Conservation (phyloP, 2,888 invertebrate genomes). For the Diploptera punctata region DNA sequence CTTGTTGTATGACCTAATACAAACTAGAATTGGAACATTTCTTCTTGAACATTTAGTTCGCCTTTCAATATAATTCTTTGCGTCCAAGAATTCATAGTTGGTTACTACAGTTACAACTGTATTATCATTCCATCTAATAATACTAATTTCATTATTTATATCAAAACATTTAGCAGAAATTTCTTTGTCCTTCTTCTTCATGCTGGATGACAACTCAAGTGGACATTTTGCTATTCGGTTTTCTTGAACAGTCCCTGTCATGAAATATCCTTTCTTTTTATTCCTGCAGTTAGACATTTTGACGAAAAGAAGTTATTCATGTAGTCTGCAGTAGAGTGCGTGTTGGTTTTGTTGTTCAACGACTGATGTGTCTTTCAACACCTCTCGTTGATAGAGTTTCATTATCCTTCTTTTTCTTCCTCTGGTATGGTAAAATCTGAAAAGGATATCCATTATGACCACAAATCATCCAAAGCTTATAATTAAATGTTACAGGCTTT, state of each 20-base stretch:
- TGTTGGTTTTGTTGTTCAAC: too few relatives aligned
- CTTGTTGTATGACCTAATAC: slow-evolving; percentile 4
- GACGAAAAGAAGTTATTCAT: not conserved
- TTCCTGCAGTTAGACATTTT: not conserved
- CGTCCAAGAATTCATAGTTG: not conserved
- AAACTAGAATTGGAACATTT: not conserved
- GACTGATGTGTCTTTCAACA: too few relatives aligned
- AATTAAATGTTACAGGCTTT: not conserved
- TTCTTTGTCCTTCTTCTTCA: not conserved
- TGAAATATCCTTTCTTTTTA: not conserved
- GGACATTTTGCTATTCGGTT: not conserved
- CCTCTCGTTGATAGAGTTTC: not conserved
- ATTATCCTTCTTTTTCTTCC: not conserved
- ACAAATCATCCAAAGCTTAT: not conserved
- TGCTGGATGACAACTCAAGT: not conserved
- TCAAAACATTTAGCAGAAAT: not conserved
- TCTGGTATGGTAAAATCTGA: not conserved
- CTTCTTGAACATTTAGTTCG: not conserved
- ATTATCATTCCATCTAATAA: not conserved
- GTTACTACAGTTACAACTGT: not conserved
- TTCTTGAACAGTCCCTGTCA: not conserved
- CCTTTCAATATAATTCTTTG: not conserved
- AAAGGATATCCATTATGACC: not conserved
- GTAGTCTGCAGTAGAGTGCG: not conserved
- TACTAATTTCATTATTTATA: not conserved